Evolutionary conservation across 2,113 vertebrate species (phyloP), one percentile per base, ranked within the genome.

Genomic region (Peromyscus polionotus): DNA sequence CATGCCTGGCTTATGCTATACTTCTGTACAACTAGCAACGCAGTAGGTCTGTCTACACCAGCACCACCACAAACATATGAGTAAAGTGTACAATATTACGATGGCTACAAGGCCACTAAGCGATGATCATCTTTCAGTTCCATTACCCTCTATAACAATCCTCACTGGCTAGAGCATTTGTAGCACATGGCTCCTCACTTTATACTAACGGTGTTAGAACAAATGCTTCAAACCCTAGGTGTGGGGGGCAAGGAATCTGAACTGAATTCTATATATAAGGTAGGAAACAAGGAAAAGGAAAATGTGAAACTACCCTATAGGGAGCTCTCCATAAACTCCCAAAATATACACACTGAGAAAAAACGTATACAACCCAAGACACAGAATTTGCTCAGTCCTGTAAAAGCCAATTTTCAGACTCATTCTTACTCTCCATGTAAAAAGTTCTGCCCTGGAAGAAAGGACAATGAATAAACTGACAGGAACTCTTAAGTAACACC

Each of bases 401-500:
- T 24, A 3, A 92, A 79, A 89, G 17, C 75, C 13, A 81, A 73
- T 42, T 68, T 57, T 67, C 16, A 85, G 48, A 81, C 67, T 65
- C 14, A 4, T 4, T 16, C 70, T 81, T 88, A 19, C 65, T 88
- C 57, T 85, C 17, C 72, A 70, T 20, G 20, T 9, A 42, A 65
- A 85, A 42, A 28, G 42, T 85, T 63, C 81, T 67, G 39, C 26
- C 28, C 63, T 5, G 3, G 3, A 79, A 72, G 1, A 67, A 61
- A 61, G 39, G 24, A 84, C 54, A 59, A 22, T 42, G 13, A 72
- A 61, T 4, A 12, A 79, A 84, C 13, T 65, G 67, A 91, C 42
- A 63, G 45, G 76, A 95, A 61, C 57, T 94, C 89, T 80, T 86
- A 85, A 90, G 39, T 39, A 93, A 84, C 13, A 93, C 13, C 83